phyloP scores from a whole-genome alignment of 2,888 invertebrate species.

The Tetragonisca angustula region DNA sequence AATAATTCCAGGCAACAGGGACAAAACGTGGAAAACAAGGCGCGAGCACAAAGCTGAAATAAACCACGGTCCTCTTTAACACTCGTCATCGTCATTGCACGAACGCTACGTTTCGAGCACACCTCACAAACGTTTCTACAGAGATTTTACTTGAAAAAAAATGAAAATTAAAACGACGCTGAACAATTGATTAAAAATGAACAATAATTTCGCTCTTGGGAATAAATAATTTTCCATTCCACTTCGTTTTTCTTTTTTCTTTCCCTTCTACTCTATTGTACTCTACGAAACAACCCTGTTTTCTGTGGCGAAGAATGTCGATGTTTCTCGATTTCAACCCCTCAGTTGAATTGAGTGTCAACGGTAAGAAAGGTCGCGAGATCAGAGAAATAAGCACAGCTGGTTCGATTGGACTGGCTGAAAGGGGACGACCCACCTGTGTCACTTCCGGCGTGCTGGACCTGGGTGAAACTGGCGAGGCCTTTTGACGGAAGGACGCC shows the following conservation, averaged over 20 bases:
- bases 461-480: constrained; percentile 77
- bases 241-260: not conserved
- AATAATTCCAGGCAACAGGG: not conserved
- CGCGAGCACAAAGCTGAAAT: not conserved
- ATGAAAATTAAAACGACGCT: no score
- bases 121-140: not conserved
- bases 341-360: no score
- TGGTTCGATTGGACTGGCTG: no score
- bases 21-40: not conserved
- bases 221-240: no score
- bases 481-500: constrained; percentile 68
- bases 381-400: not conserved
- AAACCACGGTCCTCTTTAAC: not conserved
- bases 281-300: no score
- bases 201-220: no score
- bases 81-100: no score
- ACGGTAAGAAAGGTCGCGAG: not conserved
- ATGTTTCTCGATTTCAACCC: not conserved
- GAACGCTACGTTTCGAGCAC: not conserved
- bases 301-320: not conserved
- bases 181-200: no score
- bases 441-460: constrained; percentile 84
- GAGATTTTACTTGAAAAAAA: no score
- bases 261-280: no score
- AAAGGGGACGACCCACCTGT: constrained; percentile 78